A percentile compares a stretch with the other conserved stretches of the same genome.
Conservation (phyloP, 2,888 invertebrate genomes). For the Bembecia ichneumoniformis region DNA sequence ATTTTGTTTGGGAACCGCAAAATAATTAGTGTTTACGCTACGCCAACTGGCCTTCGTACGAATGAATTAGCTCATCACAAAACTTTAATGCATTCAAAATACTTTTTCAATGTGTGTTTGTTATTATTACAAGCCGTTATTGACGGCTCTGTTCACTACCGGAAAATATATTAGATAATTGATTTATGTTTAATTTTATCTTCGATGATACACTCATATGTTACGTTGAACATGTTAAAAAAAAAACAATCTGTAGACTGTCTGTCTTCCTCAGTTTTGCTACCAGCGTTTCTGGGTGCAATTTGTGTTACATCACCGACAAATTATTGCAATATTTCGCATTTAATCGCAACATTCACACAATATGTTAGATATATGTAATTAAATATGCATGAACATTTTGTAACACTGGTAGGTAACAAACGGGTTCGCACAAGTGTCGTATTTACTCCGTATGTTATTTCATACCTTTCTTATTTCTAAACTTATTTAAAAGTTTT, state of each 20-base stretch:
- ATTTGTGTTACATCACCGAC: constrained; percentile 23
- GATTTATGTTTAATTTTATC: no score
- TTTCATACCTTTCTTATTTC: no score
- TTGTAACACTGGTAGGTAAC: neutral
- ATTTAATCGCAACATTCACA: constrained; percentile 27
- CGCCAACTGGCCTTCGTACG: constrained; percentile 30
- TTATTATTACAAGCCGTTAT: neutral
- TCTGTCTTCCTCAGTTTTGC: neutral
- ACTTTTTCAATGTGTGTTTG: constrained; percentile 1
- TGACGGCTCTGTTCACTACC: neutral
- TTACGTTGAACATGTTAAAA: no score
- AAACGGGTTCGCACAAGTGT: no score
- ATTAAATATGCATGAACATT: neutral
- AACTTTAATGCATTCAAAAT: constrained; percentile 7
- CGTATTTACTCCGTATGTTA: no score
- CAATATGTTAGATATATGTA: neutral
- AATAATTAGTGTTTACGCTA: constrained; percentile 30
- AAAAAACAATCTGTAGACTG: no score
- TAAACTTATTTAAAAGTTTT: no score
- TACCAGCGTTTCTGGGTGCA: neutral
- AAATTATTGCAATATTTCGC: constrained; percentile 25
- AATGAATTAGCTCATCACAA: constrained; percentile 18
- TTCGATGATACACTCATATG: no score
- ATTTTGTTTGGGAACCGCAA: constrained; percentile 13
- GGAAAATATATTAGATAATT: no score